A percentile compares a stretch with the other conserved stretches of the same genome.
phyloP scores from a whole-genome alignment of 2,113 vertebrate genomes.

The Murina feae region DNA sequence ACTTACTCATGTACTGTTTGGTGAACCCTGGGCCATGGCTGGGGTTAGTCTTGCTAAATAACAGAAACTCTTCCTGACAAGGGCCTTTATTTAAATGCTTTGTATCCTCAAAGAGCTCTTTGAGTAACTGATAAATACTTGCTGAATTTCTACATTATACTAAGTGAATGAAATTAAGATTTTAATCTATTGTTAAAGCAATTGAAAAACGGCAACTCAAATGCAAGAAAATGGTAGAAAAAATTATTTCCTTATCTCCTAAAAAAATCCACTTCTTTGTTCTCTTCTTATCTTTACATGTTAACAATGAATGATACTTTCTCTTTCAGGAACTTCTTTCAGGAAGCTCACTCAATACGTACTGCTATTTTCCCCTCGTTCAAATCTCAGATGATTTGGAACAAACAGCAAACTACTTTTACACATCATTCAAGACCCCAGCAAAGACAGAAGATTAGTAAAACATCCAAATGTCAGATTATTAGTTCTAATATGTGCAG shows the following conservation, averaged over 20 bases:
- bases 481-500: constrained; percentile 68
- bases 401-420: not conserved
- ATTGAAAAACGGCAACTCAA: not conserved
- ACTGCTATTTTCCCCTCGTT: not conserved
- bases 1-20: not conserved
- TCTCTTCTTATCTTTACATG: not conserved
- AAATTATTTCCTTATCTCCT: not conserved
- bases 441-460: constrained; percentile 59
- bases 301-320: not conserved
- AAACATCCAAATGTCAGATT: not conserved
- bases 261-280: not conserved
- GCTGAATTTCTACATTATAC: not conserved
- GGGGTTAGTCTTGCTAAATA: not conserved
- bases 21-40: not conserved
- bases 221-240: not conserved
- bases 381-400: not conserved
- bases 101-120: not conserved
- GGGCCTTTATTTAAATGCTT: not conserved
- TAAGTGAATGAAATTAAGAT: not conserved
- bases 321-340: not conserved
- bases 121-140: not conserved
- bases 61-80: not conserved
- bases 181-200: not conserved
- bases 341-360: not conserved
- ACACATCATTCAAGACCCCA: not conserved